These are phyloP conservation scores for Conops quadrifasciatus DNA, from an alignment of 2,888 invertebrate genomes.

Conservation along the genomic window DNA sequence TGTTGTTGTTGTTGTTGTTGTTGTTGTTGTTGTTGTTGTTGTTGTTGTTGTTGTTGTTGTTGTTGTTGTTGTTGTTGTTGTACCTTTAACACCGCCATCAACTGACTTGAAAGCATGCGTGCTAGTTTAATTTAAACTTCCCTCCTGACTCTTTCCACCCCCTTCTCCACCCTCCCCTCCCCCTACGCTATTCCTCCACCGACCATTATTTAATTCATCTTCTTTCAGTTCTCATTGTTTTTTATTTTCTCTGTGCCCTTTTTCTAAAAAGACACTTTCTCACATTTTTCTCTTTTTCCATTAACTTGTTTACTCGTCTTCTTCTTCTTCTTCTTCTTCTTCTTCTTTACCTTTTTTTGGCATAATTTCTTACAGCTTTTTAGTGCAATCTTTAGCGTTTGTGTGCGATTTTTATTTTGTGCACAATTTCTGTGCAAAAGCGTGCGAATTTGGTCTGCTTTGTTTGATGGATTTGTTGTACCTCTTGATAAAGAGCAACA, in stretches of 20 bases:
- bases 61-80: neutral
- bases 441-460: neutral
- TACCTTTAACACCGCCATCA: slow-evolving; percentile 14
- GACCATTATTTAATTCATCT: slow-evolving; percentile 12
- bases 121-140: neutral
- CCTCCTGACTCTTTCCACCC: neutral
- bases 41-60: neutral
- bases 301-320: neutral
- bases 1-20: slow-evolving; percentile 2
- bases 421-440: neutral
- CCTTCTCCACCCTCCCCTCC: neutral
- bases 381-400: slow-evolving; percentile 15
- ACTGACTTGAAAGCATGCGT: neutral
- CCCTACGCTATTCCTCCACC: neutral
- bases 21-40: neutral
- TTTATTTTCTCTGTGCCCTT: too few relatives aligned
- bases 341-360: slow-evolving; percentile 12
- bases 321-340: neutral
- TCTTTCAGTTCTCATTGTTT: too few relatives aligned
- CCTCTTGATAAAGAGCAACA: neutral
- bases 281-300: slow-evolving; percentile 20
- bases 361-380: neutral
- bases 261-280: slow-evolving; percentile 20
- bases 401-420: neutral
- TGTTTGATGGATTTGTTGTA: neutral